Evolutionary conservation across 2,797 vertebrate species (phyloP).

Genomic region (Crocodylus rhombifer): DNA sequence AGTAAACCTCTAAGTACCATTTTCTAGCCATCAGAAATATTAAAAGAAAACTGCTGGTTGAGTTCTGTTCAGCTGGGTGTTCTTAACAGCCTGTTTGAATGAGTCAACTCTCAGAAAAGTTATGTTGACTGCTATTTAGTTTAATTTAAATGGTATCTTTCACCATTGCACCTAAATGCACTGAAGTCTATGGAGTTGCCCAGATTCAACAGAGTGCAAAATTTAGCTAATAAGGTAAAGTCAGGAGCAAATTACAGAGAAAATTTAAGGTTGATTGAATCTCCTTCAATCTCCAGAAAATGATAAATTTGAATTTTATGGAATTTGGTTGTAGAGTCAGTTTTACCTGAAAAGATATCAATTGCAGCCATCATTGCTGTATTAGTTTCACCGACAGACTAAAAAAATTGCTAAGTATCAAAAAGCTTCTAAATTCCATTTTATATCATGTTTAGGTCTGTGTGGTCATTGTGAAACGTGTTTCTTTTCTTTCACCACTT

Average conservation of each 20-base stretch:
- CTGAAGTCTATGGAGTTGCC: not conserved
- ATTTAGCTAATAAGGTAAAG: not conserved
- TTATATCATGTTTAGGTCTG: not conserved
- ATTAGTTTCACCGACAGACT: not conserved
- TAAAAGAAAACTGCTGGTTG: constrained; percentile 10
- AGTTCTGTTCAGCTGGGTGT: not conserved
- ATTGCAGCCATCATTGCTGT: not conserved
- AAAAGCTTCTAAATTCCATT: constrained; percentile 52
- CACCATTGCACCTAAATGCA: not conserved
- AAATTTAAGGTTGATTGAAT: not conserved
- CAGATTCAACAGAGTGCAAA: not conserved
- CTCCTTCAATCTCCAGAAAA: not conserved
- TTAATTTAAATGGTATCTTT: not conserved
- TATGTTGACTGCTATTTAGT: not conserved
- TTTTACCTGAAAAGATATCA: constrained; percentile 22
- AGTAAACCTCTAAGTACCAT: too few relatives aligned
- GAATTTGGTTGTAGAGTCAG: constrained; percentile 12
- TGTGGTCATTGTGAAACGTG: constrained; percentile 23
- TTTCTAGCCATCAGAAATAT: not conserved
- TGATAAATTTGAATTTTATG: constrained; percentile 8
- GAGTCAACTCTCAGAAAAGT: not conserved
- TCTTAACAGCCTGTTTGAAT: not conserved
- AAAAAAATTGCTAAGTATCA: not conserved
- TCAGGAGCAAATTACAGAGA: not conserved
- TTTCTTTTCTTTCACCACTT: constrained; percentile 45